Conservation (phyloP, 2,888 invertebrate genomes). For the Prenolepis imparis region DNA sequence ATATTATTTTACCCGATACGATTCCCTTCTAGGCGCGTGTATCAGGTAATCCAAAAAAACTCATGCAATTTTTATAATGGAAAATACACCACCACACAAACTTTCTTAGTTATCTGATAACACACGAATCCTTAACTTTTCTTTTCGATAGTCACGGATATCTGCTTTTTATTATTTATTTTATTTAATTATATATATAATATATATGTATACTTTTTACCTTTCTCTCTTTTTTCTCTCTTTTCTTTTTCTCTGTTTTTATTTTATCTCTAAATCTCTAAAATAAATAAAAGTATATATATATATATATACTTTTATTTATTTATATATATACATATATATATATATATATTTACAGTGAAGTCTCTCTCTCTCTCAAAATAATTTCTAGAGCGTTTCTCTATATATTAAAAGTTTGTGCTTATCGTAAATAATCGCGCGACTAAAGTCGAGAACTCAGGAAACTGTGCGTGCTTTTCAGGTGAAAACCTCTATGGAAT, state of each 20-base stretch:
- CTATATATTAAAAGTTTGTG: constrained; percentile 1
- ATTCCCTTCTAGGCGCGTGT: neutral
- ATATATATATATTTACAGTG: too few species aligned
- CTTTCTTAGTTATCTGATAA: neutral
- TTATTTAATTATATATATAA: neutral
- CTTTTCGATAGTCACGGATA: neutral
- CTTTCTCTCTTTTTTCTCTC: neutral
- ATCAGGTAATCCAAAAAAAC: neutral
- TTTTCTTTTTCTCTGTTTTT: neutral
- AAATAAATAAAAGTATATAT: neutral
- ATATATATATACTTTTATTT: too few species aligned
- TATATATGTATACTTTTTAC: neutral
- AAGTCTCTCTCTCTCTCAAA: neutral
- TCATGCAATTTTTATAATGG: neutral
- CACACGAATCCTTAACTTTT: neutral
- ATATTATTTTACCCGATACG: neutral
- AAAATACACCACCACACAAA: neutral
- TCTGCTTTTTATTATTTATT: neutral
- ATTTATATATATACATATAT: too few species aligned
- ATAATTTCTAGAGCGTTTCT: neutral
- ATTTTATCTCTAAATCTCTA: neutral
- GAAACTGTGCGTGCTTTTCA: constrained; percentile 36
- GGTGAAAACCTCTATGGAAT: constrained; percentile 41
- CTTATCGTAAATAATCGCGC: constrained; percentile 27
- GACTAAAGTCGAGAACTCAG: constrained; percentile 21